A percentile compares a stretch with the other conserved stretches of the same genome.
These are phyloP conservation scores for Melipona bicolor DNA, from an alignment of 2,888 invertebrate genomes.

Conservation along the genomic window DNA sequence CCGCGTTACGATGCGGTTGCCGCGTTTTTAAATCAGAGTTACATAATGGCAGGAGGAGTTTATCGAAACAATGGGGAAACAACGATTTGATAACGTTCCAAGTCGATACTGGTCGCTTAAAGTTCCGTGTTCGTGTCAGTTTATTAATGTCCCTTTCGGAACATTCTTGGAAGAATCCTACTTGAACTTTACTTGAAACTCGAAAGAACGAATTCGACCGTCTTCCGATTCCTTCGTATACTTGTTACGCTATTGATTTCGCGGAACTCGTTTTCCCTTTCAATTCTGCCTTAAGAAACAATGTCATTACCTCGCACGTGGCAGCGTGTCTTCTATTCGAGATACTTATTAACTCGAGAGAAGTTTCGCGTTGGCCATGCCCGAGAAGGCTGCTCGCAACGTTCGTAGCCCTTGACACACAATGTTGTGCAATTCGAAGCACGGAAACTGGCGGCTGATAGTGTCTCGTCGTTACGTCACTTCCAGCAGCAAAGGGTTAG, in stretches of 20 bases:
- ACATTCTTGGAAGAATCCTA: neutral
- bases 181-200: neutral
- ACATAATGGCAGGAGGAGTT: conserved; percentile 13
- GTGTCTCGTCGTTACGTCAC: conserved; percentile 69
- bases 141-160: neutral
- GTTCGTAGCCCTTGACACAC: conserved; percentile 81
- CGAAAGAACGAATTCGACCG: neutral
- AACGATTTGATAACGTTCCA: neutral
- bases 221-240: neutral
- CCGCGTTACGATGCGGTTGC: conserved; percentile 19
- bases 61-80: conserved; percentile 4
- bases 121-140: neutral
- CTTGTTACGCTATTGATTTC: conserved; percentile 32
- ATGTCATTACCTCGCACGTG: neutral
- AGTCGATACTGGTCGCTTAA: neutral
- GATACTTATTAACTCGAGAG: conserved; percentile 68
- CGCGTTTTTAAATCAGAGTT: conserved; percentile 27
- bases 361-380: conserved; percentile 55
- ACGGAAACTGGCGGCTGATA: conserved; percentile 69
- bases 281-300: neutral
- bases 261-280: neutral
- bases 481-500: conserved; percentile 54
- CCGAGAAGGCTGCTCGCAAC: conserved; percentile 36
- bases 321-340: neutral
- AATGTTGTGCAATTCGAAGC: conserved; percentile 75